These are phyloP conservation scores for Chirona hameri DNA, from an alignment of 2,888 invertebrate species.

Conservation along the genomic window DNA sequence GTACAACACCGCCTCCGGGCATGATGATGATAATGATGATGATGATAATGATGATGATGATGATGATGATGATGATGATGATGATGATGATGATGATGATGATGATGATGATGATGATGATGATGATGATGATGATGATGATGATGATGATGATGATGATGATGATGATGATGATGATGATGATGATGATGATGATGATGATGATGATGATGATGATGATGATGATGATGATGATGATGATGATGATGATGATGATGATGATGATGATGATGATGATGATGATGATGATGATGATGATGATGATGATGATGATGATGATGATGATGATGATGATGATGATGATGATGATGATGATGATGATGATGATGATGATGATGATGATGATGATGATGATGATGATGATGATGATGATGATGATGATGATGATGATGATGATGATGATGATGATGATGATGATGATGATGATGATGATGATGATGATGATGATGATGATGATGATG, in stretches of 20 bases:
- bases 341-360: slow-evolving; percentile 22
- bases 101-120: not conserved
- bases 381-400: not conserved
- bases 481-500: slow-evolving; percentile 22
- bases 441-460: slow-evolving; percentile 12
- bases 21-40: not conserved
- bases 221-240: not conserved
- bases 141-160: not conserved
- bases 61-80: not conserved
- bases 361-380: slow-evolving; percentile 25
- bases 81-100: not conserved
- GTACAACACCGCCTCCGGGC: no score
- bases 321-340: not conserved
- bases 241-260: slow-evolving; percentile 28
- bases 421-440: not conserved
- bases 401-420: not conserved
- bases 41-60: not conserved
- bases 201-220: not conserved
- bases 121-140: not conserved
- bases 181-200: not conserved
- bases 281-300: slow-evolving; percentile 25
- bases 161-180: not conserved
- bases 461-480: slow-evolving; percentile 22
- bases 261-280: slow-evolving; percentile 26
- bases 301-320: not conserved